A percentile compares a stretch with the other conserved stretches of the same genome.
These are phyloP conservation scores for Cygnus olor DNA, from an alignment of 2,797 vertebrate genomes.

Conservation along the genomic window DNA sequence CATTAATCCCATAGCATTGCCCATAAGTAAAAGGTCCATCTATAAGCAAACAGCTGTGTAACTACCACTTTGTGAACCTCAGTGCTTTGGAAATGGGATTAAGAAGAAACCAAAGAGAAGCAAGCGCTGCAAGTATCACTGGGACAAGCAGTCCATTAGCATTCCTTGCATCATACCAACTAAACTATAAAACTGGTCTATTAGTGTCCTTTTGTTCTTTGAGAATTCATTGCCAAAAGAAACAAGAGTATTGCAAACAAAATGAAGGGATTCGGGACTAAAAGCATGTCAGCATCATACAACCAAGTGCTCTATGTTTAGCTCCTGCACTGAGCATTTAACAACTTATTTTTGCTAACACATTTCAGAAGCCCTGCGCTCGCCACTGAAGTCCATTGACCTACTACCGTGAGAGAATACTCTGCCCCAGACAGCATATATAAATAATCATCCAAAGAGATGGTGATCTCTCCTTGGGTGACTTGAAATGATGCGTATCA, in stretches of 20 bases:
- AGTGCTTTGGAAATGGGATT: not conserved
- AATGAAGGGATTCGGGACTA: not conserved
- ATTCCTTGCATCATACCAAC: not conserved
- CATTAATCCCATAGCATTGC: not conserved
- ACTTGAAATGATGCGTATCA: not conserved
- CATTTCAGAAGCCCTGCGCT: not conserved
- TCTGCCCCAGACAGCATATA: not conserved
- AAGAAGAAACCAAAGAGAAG: not conserved
- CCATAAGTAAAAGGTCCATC: slow-evolving; percentile 7
- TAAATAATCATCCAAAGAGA: not conserved
- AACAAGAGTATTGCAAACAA: not conserved
- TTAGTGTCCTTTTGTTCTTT: not conserved
- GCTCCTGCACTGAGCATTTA: not conserved
- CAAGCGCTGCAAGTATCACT: not conserved
- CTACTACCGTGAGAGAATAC: not conserved
- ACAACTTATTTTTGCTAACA: not conserved
- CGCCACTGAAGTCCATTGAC: not conserved
- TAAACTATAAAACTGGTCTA: not conserved
- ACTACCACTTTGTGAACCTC: not conserved
- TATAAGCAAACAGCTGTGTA: slow-evolving; percentile 3
- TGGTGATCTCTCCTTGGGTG: not conserved
- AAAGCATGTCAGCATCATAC: not conserved
- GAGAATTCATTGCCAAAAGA: not conserved
- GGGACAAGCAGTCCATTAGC: not conserved
- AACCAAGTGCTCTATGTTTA: not conserved